Conservation (phyloP, 2,888 invertebrate species). For the Cerastoderma edule region DNA sequence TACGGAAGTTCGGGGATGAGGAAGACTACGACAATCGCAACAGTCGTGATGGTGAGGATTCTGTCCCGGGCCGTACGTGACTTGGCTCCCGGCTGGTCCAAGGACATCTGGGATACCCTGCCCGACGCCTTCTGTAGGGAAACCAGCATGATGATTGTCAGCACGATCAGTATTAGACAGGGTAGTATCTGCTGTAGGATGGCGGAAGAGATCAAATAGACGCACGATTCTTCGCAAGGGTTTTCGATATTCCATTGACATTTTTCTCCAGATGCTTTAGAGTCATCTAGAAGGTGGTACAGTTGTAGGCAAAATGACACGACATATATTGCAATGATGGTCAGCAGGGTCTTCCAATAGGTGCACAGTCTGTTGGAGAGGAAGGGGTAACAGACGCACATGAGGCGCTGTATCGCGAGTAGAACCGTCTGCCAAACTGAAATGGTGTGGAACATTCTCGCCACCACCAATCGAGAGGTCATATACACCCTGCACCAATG, state of each 20-base stretch:
- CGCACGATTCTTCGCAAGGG: slow-evolving; percentile 39
- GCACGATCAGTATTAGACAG: slow-evolving; percentile 26
- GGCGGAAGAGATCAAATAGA: slow-evolving; percentile 47
- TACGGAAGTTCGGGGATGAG: slow-evolving; percentile 53
- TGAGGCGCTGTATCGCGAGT: slow-evolving; percentile 58
- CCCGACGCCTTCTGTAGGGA: slow-evolving; percentile 32
- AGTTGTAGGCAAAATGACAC: slow-evolving; percentile 54
- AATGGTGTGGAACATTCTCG: slow-evolving; percentile 58
- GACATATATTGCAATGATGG: slow-evolving; percentile 55
- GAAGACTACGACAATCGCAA: slow-evolving; percentile 48
- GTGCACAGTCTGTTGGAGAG: slow-evolving; percentile 59
- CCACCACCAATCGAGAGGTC: slow-evolving; percentile 37
- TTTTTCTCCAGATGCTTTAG: slow-evolving; percentile 10
- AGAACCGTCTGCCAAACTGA: slow-evolving; percentile 67
- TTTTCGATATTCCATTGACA: slow-evolving; percentile 48
- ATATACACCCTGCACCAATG: slow-evolving; percentile 39
- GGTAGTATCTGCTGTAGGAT: slow-evolving; percentile 45
- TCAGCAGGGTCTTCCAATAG: slow-evolving; percentile 52
- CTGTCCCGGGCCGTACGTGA: slow-evolving; percentile 45
- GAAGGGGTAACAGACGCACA: slow-evolving; percentile 67
- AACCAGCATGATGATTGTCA: slow-evolving; percentile 44
- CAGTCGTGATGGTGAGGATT: slow-evolving; percentile 50
- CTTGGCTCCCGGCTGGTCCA: neutral
- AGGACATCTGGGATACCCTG: slow-evolving; percentile 35
- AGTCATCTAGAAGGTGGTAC: slow-evolving; percentile 46